These are phyloP conservation scores for Chelonia mydas DNA, from an alignment of 2,797 vertebrate genomes.

Conservation along the genomic window DNA sequence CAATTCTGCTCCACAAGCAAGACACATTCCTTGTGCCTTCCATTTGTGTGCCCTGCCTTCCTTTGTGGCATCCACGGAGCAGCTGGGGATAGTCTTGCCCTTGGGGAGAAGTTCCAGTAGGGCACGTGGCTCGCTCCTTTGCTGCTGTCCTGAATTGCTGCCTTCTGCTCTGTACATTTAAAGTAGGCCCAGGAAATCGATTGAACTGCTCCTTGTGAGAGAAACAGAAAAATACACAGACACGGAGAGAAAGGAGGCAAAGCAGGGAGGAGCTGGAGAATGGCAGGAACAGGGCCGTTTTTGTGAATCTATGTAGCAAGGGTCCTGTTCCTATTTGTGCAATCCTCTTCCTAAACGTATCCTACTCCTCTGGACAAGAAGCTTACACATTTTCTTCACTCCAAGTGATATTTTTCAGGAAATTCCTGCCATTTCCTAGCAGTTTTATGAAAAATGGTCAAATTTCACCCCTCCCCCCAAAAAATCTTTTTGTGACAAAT, in stretches of 20 bases:
- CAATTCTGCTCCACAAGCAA: background rate
- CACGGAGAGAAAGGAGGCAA: background rate
- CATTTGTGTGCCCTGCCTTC: background rate
- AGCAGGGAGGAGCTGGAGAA: background rate
- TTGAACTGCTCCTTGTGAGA: background rate
- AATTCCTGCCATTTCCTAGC: background rate
- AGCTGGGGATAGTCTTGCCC: background rate
- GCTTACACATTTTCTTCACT: background rate
- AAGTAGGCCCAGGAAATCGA: background rate
- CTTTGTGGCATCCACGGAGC: background rate
- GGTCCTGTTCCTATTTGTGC: background rate
- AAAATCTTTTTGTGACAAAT: background rate
- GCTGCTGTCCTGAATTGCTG: background rate
- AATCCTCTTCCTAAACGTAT: background rate
- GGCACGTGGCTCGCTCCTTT: background rate
- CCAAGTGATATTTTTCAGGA: background rate
- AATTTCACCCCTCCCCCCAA: background rate
- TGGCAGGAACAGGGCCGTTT: background rate
- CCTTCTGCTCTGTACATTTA: background rate
- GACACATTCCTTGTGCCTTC: background rate
- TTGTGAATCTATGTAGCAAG: background rate
- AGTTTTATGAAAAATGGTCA: background rate
- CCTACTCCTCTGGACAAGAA: background rate
- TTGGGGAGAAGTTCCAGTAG: background rate
- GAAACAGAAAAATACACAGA: background rate